Conservation (phyloP, 2,797 vertebrate genomes). For the Hydrophis major region DNA sequence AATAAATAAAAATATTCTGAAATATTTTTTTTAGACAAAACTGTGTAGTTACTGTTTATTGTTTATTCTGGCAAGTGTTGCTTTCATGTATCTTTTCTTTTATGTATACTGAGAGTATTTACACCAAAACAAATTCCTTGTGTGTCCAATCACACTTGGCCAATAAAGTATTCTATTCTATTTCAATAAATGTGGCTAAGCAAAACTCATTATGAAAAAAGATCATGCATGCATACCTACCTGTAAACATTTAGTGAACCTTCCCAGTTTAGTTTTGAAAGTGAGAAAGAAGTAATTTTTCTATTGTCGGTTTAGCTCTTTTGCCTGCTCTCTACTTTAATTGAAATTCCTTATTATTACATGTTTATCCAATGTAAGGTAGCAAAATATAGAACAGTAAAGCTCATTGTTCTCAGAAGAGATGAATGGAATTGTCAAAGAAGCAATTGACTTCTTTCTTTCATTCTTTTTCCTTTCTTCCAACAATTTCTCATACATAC, state of each 20-base stretch:
- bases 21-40: neutral
- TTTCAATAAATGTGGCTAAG: slow-evolving; percentile 10
- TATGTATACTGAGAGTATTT: too few species aligned
- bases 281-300: neutral
- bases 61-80: neutral
- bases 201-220: slow-evolving; percentile 29
- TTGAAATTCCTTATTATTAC: neutral
- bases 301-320: neutral
- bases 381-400: neutral
- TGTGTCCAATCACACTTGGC: too few species aligned
- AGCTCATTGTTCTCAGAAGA: neutral
- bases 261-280: neutral
- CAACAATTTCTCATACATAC: neutral
- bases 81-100: neutral
- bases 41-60: neutral
- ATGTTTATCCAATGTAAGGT: neutral
- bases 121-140: too few species aligned
- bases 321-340: neutral
- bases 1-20: neutral
- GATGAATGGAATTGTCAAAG: neutral
- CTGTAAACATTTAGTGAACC: neutral
- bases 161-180: too few species aligned
- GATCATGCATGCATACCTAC: neutral
- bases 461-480: neutral
- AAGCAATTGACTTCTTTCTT: neutral